Conservation (phyloP, 2,888 invertebrate species). For the Dicranocentrus wangi region DNA sequence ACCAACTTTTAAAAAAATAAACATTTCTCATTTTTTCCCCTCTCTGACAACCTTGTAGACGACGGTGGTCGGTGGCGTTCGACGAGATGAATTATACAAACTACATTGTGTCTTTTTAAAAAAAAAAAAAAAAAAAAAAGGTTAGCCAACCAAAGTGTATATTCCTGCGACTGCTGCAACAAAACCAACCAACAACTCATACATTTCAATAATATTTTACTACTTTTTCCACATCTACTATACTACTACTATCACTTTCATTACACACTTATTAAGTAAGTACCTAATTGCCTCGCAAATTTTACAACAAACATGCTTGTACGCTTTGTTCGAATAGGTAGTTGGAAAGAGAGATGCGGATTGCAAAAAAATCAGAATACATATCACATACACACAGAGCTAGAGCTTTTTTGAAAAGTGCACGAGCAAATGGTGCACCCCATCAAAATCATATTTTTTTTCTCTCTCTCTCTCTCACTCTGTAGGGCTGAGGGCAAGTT, state of each 20-base stretch:
- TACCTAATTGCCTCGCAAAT: constrained; percentile 51
- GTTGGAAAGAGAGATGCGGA: neutral
- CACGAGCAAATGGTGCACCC: constrained; percentile 40
- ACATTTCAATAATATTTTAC: neutral
- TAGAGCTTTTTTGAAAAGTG: neutral
- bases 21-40: neutral
- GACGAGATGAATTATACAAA: no score
- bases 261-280: constrained; percentile 22
- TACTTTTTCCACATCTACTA: neutral
- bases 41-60: neutral
- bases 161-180: no score
- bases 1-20: neutral
- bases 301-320: neutral
- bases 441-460: constrained; percentile 21
- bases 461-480: no score
- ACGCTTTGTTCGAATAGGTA: neutral
- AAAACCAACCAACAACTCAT: no score
- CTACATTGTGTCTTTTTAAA: no score
- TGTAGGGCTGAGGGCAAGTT: constrained; percentile 54
- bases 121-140: no score
- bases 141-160: no score
- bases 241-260: constrained; percentile 38
- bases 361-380: neutral
- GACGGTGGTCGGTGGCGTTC: no score
- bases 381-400: neutral